Evolutionary conservation across 2,888 invertebrate genomes (phyloP).

Genomic region (Encarsia formosa): DNA sequence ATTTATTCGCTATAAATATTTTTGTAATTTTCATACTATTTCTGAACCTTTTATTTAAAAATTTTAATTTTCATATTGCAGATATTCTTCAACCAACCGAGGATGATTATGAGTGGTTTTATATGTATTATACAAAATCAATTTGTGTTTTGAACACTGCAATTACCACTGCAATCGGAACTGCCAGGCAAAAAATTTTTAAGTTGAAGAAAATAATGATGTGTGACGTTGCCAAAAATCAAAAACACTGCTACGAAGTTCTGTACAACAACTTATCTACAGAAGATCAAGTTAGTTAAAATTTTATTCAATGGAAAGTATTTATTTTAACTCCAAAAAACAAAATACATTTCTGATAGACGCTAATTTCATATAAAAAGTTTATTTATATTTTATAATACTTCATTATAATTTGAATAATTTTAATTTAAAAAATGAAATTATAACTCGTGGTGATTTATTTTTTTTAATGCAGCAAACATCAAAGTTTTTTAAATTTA

Average conservation of each 20-base stretch:
- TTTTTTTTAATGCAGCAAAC: too few relatives aligned
- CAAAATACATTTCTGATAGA: too few relatives aligned
- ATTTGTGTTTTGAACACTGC: constrained; percentile 40
- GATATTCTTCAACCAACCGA: constrained; percentile 49
- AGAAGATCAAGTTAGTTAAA: constrained; percentile 45
- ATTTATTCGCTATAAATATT: too few relatives aligned
- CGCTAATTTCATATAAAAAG: too few relatives aligned
- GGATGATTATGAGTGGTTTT: constrained; percentile 47
- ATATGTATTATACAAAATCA: constrained; percentile 37
- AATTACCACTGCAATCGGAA: constrained; percentile 48
- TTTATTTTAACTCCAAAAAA: too few relatives aligned
- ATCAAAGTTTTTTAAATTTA: too few relatives aligned
- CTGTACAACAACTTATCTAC: constrained; percentile 38
- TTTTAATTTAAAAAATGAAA: too few relatives aligned
- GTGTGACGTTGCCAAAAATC: constrained; percentile 40
- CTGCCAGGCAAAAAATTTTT: constrained; percentile 53
- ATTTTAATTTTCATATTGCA: not conserved
- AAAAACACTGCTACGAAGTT: constrained; percentile 48
- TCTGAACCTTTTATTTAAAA: not conserved
- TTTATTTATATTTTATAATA: too few relatives aligned
- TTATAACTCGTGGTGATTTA: too few relatives aligned
- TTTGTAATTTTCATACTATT: not conserved
- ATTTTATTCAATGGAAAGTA: too few relatives aligned
- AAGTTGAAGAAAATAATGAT: constrained; percentile 48
- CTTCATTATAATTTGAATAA: too few relatives aligned